Evolutionary conservation across 2,888 invertebrate genomes (phyloP), one percentile per base, ranked within the genome.

Genomic region (Hoplodrina ambigua): DNA sequence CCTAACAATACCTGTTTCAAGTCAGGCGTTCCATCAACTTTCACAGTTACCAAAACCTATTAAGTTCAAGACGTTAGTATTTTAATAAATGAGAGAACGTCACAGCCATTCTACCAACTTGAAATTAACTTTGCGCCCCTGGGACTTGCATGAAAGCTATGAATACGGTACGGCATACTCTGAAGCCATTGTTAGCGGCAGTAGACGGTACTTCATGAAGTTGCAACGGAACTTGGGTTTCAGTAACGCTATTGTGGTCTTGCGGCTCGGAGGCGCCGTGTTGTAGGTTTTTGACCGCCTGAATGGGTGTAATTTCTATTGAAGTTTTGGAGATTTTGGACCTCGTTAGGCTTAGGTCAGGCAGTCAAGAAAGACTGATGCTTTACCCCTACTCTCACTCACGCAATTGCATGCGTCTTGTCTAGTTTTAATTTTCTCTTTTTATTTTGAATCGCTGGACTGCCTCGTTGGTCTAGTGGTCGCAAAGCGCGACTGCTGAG

Each of bases 71-170:
- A 93, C 87, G 91, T 89, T 91, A 88, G 88, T 86, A 92, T 93
- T 94, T 94, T 94, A 95, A 94, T 95, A 95, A 94, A 88, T 92
- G 89, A 89, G 89, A 84, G 86, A 60, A 66, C 77, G 79, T 78
- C 71, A 90, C 81, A 61, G 67, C 60, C 56, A 67, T 89, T 92
- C 84, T 87, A 88, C 90, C 90, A 95, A 95, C 93, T 95, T 94
- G 91, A 92, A 94, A 95, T 95, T 94, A 95, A 94, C 93, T 94
- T 91, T 86, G 87, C 76, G 77, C 94, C 92, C 94, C 76, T 78
- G 94, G 94, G 89, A 89, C 64, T 46, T 72, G 73, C 71, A 78
- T 71, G 81, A 75, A 80, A 78, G 82, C 83, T 78, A 86, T 89
- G 89, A 88, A 89, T 88, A 87, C 84, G 82, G 76, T 80, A 77